Evolutionary conservation across 2,888 invertebrate species (phyloP).

Genomic region (Tholera decimalis): DNA sequence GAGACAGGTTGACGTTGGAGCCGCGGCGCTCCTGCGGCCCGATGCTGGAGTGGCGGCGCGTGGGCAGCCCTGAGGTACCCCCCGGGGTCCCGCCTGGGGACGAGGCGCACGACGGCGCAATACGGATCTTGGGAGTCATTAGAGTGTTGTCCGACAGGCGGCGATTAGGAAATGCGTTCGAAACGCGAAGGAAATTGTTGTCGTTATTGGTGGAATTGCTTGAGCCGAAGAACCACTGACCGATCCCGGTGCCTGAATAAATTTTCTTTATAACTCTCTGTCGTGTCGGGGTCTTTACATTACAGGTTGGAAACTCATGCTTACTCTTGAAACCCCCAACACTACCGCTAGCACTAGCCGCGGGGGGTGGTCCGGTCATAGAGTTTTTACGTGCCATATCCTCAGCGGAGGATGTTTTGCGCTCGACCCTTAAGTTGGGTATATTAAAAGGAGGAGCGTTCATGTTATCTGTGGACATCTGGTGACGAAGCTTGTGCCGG

Average conservation of each 20-base stretch:
- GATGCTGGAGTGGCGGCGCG: conserved; percentile 97
- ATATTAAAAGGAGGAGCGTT: conserved; percentile 96
- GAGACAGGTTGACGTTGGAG: conserved; percentile 96
- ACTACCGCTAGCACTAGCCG: conserved; percentile 73
- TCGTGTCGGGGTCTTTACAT: conserved; percentile 20
- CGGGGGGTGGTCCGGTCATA: conserved; percentile 89
- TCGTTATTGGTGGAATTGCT: conserved; percentile 95
- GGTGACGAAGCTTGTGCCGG: conserved; percentile 93
- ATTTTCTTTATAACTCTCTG: conserved; percentile 28
- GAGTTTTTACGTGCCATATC: conserved; percentile 98
- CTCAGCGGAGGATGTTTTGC: conserved; percentile 97
- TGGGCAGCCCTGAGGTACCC: conserved; percentile 95
- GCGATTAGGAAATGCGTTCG: conserved; percentile 95
- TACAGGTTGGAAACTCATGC: conserved; percentile 55
- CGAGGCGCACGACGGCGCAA: conserved; percentile 97
- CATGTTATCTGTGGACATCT: conserved; percentile 97
- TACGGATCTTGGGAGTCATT: conserved; percentile 97
- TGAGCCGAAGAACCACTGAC: conserved; percentile 96
- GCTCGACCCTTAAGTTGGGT: conserved; percentile 96
- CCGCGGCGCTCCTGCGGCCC: conserved; percentile 97
- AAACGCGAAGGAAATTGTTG: conserved; percentile 96
- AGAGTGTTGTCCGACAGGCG: conserved; percentile 98
- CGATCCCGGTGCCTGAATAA: conserved; percentile 88
- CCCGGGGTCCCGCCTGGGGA: conserved; percentile 94
- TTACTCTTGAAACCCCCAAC: conserved; percentile 77